phyloP scores from a whole-genome alignment of 2,113 vertebrate genomes.

The Genyomyrus donnyi region DNA sequence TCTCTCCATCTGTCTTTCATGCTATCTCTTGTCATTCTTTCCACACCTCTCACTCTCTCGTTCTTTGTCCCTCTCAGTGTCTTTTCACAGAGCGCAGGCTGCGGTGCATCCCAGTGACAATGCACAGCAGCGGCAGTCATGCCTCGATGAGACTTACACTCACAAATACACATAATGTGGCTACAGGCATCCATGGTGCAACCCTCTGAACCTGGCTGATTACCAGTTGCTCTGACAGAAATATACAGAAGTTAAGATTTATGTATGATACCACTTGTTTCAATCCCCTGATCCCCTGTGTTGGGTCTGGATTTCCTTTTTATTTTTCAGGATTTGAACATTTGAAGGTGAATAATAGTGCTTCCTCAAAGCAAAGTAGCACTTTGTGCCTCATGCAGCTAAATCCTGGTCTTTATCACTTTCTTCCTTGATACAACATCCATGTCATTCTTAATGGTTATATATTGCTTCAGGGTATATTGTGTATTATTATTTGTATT shows the following conservation, averaged over 20 bases:
- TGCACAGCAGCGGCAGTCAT: slow-evolving; percentile 46
- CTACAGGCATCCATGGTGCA: not conserved
- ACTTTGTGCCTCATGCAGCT: slow-evolving; percentile 44
- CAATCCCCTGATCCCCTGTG: not conserved
- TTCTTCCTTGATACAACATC: not conserved
- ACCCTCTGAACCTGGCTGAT: not conserved
- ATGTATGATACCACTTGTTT: not conserved
- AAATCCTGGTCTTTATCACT: slow-evolving; percentile 14
- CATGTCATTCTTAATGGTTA: not conserved
- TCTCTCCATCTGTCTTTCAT: not conserved
- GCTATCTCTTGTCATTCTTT: not conserved
- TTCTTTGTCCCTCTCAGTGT: slow-evolving; percentile 42
- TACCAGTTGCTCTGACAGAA: not conserved
- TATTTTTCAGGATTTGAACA: slow-evolving; percentile 53
- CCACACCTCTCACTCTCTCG: slow-evolving; percentile 8
- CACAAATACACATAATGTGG: slow-evolving; percentile 11
- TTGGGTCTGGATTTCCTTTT: slow-evolving; percentile 15
- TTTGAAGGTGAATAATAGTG: slow-evolving; percentile 45
- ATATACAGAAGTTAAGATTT: not conserved
- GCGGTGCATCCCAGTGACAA: slow-evolving; percentile 34
- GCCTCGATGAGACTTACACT: slow-evolving; percentile 42
- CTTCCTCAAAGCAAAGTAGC: slow-evolving; percentile 59
- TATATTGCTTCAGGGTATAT: not conserved
- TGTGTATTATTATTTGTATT: not conserved
- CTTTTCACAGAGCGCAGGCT: slow-evolving; percentile 54